These are phyloP conservation scores for Chelonoidis abingdonii DNA, from an alignment of 2,113 vertebrate species.

Conservation along the genomic window DNA sequence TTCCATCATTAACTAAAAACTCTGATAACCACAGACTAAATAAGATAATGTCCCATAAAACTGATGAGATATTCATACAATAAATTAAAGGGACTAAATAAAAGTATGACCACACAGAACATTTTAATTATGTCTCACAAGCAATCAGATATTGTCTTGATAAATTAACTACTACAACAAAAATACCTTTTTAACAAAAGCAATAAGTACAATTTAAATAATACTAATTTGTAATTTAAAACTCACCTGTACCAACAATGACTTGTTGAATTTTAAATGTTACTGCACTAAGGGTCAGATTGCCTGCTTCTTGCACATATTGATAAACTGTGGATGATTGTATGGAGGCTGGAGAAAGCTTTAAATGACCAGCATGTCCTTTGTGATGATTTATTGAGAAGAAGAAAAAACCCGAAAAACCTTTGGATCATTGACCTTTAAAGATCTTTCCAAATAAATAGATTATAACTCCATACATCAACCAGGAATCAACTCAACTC, in stretches of 20 bases:
- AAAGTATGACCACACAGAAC: neutral
- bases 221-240: neutral
- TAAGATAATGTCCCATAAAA: neutral
- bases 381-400: neutral
- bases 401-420: neutral
- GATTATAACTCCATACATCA: neutral
- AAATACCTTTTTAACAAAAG: no score
- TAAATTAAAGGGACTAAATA: neutral
- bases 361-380: neutral
- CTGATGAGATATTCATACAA: neutral
- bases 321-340: neutral
- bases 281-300: neutral
- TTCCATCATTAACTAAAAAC: neutral
- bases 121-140: neutral
- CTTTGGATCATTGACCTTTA: neutral
- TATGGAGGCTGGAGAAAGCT: neutral
- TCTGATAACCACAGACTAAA: neutral
- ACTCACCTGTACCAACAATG: neutral
- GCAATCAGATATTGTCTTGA: neutral
- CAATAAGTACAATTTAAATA: neutral
- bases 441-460: neutral
- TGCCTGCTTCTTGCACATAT: neutral
- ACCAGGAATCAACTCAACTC: neutral
- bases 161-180: neutral
- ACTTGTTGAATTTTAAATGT: neutral